Conservation (phyloP, 2,797 vertebrate genomes). For the Avahi laniger region DNA sequence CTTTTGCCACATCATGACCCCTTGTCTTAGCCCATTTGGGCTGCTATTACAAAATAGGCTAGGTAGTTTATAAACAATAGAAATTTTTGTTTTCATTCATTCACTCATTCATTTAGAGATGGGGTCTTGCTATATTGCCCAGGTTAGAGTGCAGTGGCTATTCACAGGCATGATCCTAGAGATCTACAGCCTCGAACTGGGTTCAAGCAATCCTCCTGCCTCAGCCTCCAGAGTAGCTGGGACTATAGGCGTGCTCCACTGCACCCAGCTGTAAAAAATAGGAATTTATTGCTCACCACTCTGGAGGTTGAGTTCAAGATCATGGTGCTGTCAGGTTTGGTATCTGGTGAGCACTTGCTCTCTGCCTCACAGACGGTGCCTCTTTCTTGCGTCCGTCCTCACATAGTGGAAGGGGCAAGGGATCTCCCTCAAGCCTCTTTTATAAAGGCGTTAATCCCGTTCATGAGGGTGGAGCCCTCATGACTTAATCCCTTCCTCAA, state of each 20-base stretch:
- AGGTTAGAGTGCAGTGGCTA: not conserved
- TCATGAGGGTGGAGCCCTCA: not conserved
- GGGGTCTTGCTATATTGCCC: not conserved
- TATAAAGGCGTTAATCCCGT: not conserved
- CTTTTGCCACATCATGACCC: not conserved
- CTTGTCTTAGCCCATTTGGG: not conserved
- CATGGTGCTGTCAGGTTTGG: not conserved
- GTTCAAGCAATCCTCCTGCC: not conserved
- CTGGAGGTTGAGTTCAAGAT: not conserved
- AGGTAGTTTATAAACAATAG: not conserved
- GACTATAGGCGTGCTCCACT: not conserved
- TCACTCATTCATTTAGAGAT: not conserved
- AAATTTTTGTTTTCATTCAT: not conserved
- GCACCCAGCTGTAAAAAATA: not conserved
- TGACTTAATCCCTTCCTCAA: not conserved
- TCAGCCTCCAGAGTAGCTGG: not conserved
- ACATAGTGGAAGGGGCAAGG: not conserved
- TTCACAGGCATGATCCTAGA: not conserved
- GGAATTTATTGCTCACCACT: not conserved
- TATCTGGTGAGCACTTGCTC: not conserved
- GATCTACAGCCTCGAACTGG: not conserved
- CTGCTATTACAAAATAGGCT: not conserved
- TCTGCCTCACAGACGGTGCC: not conserved
- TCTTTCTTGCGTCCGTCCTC: not conserved
- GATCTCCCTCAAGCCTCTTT: not conserved